Evolutionary conservation across 2,888 invertebrate genomes (phyloP), one percentile per base, ranked within the genome.

Genomic region (Lathronympha strigana): DNA sequence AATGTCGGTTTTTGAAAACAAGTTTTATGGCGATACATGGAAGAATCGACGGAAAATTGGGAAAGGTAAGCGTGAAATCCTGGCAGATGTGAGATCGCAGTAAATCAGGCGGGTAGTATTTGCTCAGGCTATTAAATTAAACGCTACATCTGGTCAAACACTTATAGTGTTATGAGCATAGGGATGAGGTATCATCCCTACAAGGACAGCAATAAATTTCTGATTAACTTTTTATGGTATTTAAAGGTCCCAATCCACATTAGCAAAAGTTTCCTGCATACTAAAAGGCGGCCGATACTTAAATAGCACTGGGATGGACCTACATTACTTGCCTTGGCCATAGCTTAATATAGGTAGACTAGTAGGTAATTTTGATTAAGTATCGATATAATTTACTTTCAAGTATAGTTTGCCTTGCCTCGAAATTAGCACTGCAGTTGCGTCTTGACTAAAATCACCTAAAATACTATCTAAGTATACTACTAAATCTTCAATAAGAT

Each of bases 11-110:
- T 86, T 86, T 77, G 80, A 83, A 84, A 83, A 84, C 82, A 83
- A 88, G 69, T 86, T 90, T 90, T 90, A 90, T 87, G 82, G 84
- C 80, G 69, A 79, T 79, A 76, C 78, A 82, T 82, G 84, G 83
- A 82, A 81, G 77, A 78, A 75, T 75, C 83, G 84, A 86, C 80
- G 85, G 88, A 86, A 90, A 90, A 90, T 88, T 84, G 82, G 83
- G 83, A 78, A 87, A 86, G 84, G 86, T 83, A 83, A 86, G 81
- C 91, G 87, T 90, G 88, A 86, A 88, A 90, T 86, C 28, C 81
- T 77, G 84, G 86, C 91, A 91, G 90, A 90, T 91, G 88, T 72
- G 71, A 53, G 45, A 53, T 69, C 72, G 72, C 69, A 79, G 75
- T 78, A 81, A 81, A 82, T 77, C 73, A 76, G 74, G 62, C 75